phyloP scores from a whole-genome alignment of 1,140 invertebrate species.

The Drosophila dunni region DNA sequence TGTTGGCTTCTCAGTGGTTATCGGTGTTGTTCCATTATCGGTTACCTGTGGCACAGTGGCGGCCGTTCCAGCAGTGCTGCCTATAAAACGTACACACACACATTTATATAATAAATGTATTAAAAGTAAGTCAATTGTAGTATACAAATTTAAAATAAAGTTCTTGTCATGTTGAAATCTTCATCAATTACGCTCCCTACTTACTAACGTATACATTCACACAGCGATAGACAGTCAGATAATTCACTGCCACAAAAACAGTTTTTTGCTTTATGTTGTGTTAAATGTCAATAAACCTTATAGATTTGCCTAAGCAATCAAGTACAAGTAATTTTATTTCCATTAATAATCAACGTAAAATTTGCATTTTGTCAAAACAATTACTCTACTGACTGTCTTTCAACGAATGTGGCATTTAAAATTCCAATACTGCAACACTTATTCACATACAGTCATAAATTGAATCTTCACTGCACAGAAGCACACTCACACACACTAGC shows the following conservation, averaged over 20 bases:
- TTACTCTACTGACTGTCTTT: neutral
- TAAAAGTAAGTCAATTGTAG: constrained; percentile 7
- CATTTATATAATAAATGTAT: neutral
- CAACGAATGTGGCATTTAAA: constrained; percentile 55
- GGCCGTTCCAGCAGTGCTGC: constrained; percentile 9
- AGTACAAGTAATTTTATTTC: too few relatives aligned
- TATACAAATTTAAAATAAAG: constrained; percentile 34
- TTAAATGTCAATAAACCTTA: too few relatives aligned
- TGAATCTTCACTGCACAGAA: constrained; percentile 29
- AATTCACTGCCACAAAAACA: too few relatives aligned
- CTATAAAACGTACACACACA: constrained; percentile 18
- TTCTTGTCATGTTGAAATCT: constrained; percentile 41
- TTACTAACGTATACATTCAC: neutral
- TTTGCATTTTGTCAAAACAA: too few relatives aligned
- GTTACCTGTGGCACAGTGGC: constrained; percentile 43
- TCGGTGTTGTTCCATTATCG: neutral
- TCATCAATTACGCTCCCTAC: constrained; percentile 34
- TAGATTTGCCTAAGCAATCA: too few relatives aligned
- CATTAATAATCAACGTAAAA: too few relatives aligned
- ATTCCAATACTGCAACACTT: constrained; percentile 39
- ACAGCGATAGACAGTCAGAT: neutral
- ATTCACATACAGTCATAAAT: constrained; percentile 24
- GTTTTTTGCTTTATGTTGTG: too few relatives aligned
- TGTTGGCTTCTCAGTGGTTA: constrained; percentile 12
- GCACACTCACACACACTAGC: constrained; percentile 2